Percentiles rank a stretch among this genome's conserved stretches.
phyloP scores from a whole-genome alignment of 2,113 vertebrate species.

The Hemiprocne comata region DNA sequence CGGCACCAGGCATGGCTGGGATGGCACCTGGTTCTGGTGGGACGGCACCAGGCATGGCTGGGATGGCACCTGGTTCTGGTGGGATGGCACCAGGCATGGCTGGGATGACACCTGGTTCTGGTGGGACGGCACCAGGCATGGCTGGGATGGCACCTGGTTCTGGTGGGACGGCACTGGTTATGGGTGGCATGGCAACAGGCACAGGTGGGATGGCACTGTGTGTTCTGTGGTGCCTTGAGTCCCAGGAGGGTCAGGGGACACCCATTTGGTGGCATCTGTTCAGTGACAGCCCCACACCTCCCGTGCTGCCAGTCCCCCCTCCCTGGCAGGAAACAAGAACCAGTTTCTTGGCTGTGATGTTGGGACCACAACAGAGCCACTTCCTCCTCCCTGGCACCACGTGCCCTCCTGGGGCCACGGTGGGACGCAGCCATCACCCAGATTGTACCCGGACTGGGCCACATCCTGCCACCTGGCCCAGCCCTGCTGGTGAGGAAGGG shows the following conservation, averaged over 20 bases:
- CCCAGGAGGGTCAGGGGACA: background rate
- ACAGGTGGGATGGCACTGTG: background rate
- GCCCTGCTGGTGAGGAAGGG: background rate
- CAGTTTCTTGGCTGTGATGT: background rate
- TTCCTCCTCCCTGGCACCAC: background rate
- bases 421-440: background rate
- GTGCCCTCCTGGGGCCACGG: accelerated
- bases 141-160: too few relatives aligned
- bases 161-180: too few relatives aligned
- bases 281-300: background rate
- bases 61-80: too few relatives aligned
- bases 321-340: background rate
- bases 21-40: accelerated
- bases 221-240: background rate
- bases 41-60: background rate
- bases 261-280: background rate
- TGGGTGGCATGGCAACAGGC: too few relatives aligned
- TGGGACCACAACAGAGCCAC: background rate
- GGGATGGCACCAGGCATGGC: too few relatives aligned
- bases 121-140: too few relatives aligned
- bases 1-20: too few relatives aligned
- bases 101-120: too few relatives aligned
- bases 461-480: constrained; percentile 31
- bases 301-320: accelerated
- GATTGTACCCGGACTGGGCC: background rate